These are phyloP conservation scores for Chrysomela aeneicollis DNA, from an alignment of 2,888 invertebrate genomes.

Conservation along the genomic window DNA sequence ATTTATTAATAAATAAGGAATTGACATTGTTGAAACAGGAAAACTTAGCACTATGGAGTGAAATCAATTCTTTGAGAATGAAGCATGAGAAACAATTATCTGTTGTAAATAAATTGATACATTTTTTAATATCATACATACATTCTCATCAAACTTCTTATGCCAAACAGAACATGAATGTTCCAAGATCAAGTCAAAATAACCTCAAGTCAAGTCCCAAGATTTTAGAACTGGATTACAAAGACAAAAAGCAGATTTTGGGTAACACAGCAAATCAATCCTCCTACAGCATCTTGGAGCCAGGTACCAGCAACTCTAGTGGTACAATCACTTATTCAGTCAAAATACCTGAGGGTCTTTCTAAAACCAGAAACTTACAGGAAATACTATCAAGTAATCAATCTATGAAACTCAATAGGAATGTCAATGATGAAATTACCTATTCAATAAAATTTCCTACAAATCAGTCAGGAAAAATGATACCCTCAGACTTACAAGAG, in stretches of 20 bases:
- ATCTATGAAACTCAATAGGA: constrained; percentile 9
- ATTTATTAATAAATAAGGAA: constrained; percentile 42
- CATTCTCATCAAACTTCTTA: constrained; percentile 44
- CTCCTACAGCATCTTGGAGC: constrained; percentile 40
- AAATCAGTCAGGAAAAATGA: constrained; percentile 20
- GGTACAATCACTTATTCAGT: constrained; percentile 26
- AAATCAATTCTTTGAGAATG: constrained; percentile 45
- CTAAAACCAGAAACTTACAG: constrained; percentile 18
- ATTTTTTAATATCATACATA: constrained; percentile 48
- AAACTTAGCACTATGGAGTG: constrained; percentile 48
- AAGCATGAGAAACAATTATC: constrained; percentile 48
- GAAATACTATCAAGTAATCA: constrained; percentile 20
- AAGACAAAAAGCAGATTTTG: constrained; percentile 32
- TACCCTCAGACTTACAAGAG: constrained; percentile 24
- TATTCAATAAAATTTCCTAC: constrained; percentile 31
- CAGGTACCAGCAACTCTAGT: constrained; percentile 30
- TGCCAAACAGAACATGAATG: constrained; percentile 38
- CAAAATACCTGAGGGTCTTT: constrained; percentile 21
- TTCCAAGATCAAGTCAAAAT: constrained; percentile 30
- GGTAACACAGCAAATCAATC: background rate
- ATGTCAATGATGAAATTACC: constrained; percentile 14
- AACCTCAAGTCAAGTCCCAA: background rate
- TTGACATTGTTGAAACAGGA: constrained; percentile 45
- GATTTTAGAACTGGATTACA: constrained; percentile 20
- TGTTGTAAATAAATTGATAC: constrained; percentile 50